phyloP scores from a whole-genome alignment of 2,797 vertebrate genomes.

The Lepus oiostolus region DNA sequence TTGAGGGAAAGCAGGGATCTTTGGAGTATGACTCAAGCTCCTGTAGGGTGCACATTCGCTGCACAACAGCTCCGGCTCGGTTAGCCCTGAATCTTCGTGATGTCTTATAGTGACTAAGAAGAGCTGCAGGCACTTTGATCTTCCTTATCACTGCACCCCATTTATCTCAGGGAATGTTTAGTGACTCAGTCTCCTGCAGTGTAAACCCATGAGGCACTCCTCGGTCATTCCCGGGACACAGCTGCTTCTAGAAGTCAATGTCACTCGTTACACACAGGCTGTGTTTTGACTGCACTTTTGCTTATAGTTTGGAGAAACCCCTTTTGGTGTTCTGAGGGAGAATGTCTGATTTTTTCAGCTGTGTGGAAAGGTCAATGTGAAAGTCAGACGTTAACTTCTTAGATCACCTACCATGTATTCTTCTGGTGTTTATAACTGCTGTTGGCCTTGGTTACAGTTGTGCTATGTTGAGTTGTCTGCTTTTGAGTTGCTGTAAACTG shows the following conservation, averaged over 20 bases:
- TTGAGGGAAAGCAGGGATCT: conserved; percentile 6
- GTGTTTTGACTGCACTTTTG: conserved; percentile 65
- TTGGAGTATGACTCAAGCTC: conserved; percentile 35
- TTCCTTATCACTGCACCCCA: not conserved
- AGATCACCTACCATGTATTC: not conserved
- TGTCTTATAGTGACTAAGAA: conserved; percentile 7
- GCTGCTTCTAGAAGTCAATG: not conserved
- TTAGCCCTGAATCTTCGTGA: conserved; percentile 33
- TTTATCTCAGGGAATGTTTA: conserved; percentile 64
- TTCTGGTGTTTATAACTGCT: not conserved
- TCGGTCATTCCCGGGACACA: not conserved
- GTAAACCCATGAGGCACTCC: not conserved
- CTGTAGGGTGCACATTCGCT: not conserved
- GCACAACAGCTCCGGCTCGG: not conserved
- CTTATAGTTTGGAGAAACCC: conserved; percentile 2
- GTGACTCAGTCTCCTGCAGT: conserved; percentile 55
- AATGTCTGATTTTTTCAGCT: not conserved
- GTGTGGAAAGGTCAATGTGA: not conserved
- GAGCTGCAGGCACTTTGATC: conserved; percentile 68
- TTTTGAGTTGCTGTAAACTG: not conserved
- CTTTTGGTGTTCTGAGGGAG: not conserved
- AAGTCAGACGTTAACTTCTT: conserved; percentile 31
- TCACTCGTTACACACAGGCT: not conserved
- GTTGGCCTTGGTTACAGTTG: not conserved
- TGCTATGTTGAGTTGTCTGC: not conserved